Conservation (phyloP, 2,113 vertebrate species). For the Ophthalmolycus amberensis region DNA sequence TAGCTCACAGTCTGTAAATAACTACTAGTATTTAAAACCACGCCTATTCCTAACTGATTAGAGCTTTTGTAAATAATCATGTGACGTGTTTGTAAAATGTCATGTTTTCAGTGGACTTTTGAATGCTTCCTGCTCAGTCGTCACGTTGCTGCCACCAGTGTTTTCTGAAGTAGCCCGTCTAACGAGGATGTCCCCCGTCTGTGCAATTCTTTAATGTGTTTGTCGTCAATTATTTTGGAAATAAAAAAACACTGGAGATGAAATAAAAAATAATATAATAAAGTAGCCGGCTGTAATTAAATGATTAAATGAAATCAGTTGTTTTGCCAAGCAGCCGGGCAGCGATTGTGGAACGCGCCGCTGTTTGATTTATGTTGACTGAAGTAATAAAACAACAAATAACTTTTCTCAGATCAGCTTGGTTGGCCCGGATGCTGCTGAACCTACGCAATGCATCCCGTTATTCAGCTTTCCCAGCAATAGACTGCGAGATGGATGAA, state of each 20-base stretch:
- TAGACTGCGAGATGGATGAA: constrained; percentile 27
- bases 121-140: background rate
- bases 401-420: constrained; percentile 34
- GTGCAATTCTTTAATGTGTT: background rate
- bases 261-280: background rate
- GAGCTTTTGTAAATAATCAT: background rate
- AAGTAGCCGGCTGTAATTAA: background rate
- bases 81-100: background rate
- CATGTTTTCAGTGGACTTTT: background rate
- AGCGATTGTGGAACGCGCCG: background rate
- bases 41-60: background rate
- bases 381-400: constrained; percentile 35
- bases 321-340: too few relatives aligned
- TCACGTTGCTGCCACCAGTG: background rate
- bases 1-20: too few relatives aligned
- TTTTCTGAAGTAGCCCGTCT: background rate
- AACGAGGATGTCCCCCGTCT: background rate
- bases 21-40: too few relatives aligned
- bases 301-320: background rate
- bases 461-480: constrained; percentile 14
- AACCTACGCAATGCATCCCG: constrained; percentile 12
- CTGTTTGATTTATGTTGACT: constrained; percentile 15
- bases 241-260: background rate
- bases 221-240: too few relatives aligned
- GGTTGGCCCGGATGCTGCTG: constrained; percentile 6